Evolutionary conservation across 2,797 vertebrate genomes (phyloP).

Genomic region (Peromyscus eremicus): DNA sequence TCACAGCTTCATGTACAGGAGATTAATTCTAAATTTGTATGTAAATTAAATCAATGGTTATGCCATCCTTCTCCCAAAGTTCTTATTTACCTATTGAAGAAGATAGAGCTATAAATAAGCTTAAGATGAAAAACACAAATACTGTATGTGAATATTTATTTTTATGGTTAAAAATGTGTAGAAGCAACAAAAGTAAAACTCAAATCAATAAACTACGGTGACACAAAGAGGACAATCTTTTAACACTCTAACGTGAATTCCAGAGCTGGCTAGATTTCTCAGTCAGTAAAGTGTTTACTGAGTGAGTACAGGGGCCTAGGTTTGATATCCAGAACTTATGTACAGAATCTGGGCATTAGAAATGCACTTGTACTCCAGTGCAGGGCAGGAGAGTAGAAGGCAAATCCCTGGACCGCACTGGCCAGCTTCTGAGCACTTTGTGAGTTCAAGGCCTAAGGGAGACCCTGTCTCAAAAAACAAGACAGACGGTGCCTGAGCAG

Average conservation of each 20-base stretch:
- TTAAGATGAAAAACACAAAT: neutral
- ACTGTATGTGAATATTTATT: neutral
- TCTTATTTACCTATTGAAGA: conserved; percentile 46
- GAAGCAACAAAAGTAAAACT: neutral
- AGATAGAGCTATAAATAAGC: conserved; percentile 41
- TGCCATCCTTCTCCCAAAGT: conserved; percentile 10
- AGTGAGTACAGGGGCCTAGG: neutral
- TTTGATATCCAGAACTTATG: neutral
- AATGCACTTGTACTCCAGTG: neutral
- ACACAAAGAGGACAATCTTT: neutral
- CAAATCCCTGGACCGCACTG: neutral
- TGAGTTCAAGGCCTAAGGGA: too few species aligned
- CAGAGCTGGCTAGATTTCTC: neutral
- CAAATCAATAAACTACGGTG: neutral
- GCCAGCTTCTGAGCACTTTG: too few species aligned
- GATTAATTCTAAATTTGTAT: conserved; percentile 33
- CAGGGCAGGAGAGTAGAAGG: too few species aligned
- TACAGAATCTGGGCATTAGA: neutral
- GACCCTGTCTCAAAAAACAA: neutral
- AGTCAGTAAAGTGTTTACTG: neutral
- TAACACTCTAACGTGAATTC: conserved; percentile 3
- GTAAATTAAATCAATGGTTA: conserved; percentile 38
- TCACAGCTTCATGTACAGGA: conserved; percentile 31
- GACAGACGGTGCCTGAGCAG: too few species aligned
- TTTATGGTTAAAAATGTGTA: neutral